Evolutionary conservation across 2,797 vertebrate species (phyloP).

Genomic region (Dromococcyx pavoninus): DNA sequence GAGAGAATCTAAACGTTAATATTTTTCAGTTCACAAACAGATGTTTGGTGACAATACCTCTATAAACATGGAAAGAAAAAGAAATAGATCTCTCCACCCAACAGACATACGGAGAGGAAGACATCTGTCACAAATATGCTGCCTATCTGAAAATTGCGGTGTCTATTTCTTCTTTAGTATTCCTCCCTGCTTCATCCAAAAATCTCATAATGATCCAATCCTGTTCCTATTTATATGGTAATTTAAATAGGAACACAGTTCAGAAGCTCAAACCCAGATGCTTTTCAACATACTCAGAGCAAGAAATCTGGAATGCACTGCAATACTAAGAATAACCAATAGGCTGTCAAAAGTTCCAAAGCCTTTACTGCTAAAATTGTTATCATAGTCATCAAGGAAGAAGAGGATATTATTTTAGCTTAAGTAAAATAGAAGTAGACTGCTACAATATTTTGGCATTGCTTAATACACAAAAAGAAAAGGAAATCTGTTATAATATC

Average conservation of each 20-base stretch:
- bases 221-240: background rate
- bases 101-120: background rate
- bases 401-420: background rate
- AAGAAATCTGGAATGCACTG: background rate
- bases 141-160: constrained; percentile 1
- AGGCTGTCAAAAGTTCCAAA: background rate
- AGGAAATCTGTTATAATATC: background rate
- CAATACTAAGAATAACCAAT: background rate
- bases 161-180: background rate
- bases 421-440: background rate
- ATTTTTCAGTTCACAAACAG: constrained; percentile 18
- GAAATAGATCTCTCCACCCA: background rate
- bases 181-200: background rate
- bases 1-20: background rate
- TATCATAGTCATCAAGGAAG: background rate
- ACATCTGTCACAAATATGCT: constrained; percentile 16
- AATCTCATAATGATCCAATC: background rate
- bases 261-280: background rate
- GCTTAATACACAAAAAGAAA: background rate
- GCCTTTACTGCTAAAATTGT: background rate
- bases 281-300: background rate
- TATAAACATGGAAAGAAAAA: background rate
- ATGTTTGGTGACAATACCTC: constrained; percentile 13
- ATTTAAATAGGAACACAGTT: background rate
- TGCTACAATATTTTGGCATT: background rate